phyloP scores from a whole-genome alignment of 1,140 invertebrate genomes.

The Cydia fagiglandana region DNA sequence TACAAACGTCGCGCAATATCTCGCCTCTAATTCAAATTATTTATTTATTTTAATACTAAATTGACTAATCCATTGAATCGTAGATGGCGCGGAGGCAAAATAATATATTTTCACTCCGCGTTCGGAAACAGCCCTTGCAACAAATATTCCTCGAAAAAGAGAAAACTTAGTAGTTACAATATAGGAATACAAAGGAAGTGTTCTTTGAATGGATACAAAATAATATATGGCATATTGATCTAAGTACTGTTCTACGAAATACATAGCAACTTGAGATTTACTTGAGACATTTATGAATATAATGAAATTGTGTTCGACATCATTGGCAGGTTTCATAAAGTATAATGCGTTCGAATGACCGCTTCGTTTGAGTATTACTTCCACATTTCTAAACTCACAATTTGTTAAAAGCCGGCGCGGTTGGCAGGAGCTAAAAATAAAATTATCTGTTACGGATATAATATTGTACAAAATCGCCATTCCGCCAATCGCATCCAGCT shows the following conservation, averaged over 20 bases:
- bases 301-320: background rate
- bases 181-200: background rate
- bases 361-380: slow-evolving; percentile 27
- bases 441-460: slow-evolving; percentile 11
- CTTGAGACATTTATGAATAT: background rate
- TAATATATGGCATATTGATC: slow-evolving; percentile 3
- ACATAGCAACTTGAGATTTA: background rate
- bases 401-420: background rate
- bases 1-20: slow-evolving; percentile 42
- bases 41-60: slow-evolving; percentile 15
- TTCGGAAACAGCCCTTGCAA: background rate
- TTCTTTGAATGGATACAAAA: background rate
- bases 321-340: background rate
- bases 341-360: background rate
- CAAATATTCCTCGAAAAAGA: background rate
- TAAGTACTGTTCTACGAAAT: background rate
- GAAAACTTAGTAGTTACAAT: background rate
- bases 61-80: slow-evolving; percentile 32
- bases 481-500: background rate
- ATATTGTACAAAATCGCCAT: background rate
- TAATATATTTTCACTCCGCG: slow-evolving; percentile 21
- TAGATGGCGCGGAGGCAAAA: background rate
- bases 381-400: background rate
- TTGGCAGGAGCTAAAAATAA: slow-evolving; percentile 5
- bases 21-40: slow-evolving; percentile 38